These are phyloP conservation scores for Drosophila subobscura DNA, from an alignment of 1,140 invertebrate genomes.

Conservation along the genomic window DNA sequence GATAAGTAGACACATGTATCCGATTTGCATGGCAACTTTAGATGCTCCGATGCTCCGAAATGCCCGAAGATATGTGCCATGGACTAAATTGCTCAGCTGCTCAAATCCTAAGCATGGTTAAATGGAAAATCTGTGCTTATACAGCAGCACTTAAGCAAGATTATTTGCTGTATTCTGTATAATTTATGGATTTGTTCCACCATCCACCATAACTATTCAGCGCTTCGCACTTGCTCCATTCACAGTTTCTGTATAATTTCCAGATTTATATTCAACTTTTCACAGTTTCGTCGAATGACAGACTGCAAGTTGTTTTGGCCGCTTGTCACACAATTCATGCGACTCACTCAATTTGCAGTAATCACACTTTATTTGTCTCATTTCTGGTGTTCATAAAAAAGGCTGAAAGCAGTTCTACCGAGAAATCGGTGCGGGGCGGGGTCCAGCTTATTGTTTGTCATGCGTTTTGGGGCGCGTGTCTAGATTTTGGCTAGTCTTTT, in stretches of 20 bases:
- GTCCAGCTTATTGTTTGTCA: constrained; percentile 61
- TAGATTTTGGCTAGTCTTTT: constrained; percentile 78
- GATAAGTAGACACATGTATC: constrained; percentile 1
- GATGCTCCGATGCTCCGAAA: background rate
- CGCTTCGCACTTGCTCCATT: too few relatives aligned
- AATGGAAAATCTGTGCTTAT: constrained; percentile 28
- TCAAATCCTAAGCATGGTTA: constrained; percentile 21
- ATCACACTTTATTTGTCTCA: constrained; percentile 76
- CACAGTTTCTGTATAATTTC: background rate
- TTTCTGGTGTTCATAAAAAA: constrained; percentile 77
- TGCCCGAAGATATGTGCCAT: background rate
- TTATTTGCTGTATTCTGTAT: constrained; percentile 6
- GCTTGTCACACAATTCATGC: constrained; percentile 55
- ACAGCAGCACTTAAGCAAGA: background rate
- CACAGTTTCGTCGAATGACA: constrained; percentile 16
- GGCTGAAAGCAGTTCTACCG: constrained; percentile 36
- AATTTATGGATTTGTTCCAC: constrained; percentile 12
- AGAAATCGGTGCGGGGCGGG: background rate
- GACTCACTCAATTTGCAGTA: constrained; percentile 77
- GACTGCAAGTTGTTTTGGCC: constrained; percentile 15
- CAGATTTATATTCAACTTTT: constrained; percentile 26
- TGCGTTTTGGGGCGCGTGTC: constrained; percentile 60
- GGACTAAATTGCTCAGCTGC: constrained; percentile 2
- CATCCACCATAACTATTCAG: background rate
- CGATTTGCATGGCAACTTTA: constrained; percentile 4